Percentiles rank a stretch among this genome's conserved stretches.
Evolutionary conservation across 2,113 vertebrate genomes (phyloP).

Genomic region (Callorhinus ursinus): DNA sequence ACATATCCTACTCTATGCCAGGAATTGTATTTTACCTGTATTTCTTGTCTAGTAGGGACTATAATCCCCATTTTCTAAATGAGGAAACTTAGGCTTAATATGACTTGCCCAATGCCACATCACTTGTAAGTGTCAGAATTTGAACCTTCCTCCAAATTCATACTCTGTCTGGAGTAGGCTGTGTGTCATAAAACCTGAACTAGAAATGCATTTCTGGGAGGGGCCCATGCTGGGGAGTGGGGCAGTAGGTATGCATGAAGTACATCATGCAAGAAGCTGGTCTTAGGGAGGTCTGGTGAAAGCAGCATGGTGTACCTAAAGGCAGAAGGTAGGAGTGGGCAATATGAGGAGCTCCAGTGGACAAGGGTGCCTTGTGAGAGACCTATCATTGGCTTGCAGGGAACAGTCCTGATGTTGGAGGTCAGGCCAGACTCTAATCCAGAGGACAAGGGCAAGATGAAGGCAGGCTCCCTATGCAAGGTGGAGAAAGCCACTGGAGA

Average conservation of each 20-base stretch:
- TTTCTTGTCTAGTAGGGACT: not conserved
- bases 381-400: not conserved
- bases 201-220: too few species aligned
- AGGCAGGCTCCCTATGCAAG: not conserved
- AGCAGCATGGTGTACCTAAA: not conserved
- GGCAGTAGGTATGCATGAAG: not conserved
- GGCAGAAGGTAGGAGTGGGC: not conserved
- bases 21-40: not conserved
- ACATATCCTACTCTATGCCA: not conserved
- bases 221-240: not conserved
- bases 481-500: not conserved
- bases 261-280: not conserved
- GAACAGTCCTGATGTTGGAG: not conserved
- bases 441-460: not conserved
- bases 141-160: not conserved
- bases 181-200: not conserved
- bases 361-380: not conserved
- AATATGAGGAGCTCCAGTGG: not conserved
- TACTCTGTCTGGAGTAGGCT: not conserved
- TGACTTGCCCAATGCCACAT: not conserved
- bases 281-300: too few species aligned
- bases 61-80: not conserved
- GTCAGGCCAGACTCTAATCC: not conserved
- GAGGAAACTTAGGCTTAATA: not conserved
- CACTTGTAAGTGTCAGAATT: not conserved